Base-by-base conservation (phyloP, 2,797 vertebrate genomes). In the Pangasius mekongensis region DNA sequence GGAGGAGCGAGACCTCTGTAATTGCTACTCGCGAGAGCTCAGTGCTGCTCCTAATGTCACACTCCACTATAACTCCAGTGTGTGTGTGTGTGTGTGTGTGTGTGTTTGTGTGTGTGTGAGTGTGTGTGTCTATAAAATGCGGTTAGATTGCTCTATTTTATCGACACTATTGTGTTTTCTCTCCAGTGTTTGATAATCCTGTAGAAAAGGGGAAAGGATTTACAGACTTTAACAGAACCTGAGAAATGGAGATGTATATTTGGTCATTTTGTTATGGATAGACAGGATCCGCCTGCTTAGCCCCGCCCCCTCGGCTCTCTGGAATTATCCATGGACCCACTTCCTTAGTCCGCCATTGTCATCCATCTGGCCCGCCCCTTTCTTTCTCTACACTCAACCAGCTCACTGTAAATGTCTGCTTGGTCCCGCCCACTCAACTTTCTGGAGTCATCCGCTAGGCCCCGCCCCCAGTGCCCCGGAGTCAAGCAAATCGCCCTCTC, bases 31-130 rank as follows among this genome's bases (percentile, higher is more conserved):
- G 92, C 93, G 93, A 92, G 93, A 92, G 93, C 92, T 94, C 93
- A 93, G 94, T 95, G 95, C 94, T 94, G 92, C 92, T 89, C 92
- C 94, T 95, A 96, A 96, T 95, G 95, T 94, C 92, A 94, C 93
- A 93, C 93, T 96, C 93, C 92, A 95, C 94, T 94, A 94, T 95
- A 94, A 95, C 93, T 93, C 93, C 91, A 24, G 33, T 33, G 33
- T 33, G 33, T 33, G 33, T 33, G 33, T 33, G 33, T 74, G 73
- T 47, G 71, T 74, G 73, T 77, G 47, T 77, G 4, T 52, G 11
- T 73, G 39, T 74, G 39, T 30, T 9, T 67, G 64, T 67, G n/a
- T 30, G n/a, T 67, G 62, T n/a, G 62, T 10, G 18, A n/a, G 27
- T 64, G 27, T 39, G 69, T 49, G 73, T 76, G 24, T 49, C 10